Base-by-base conservation (phyloP, 1,140 invertebrate genomes). In the Forficula auricularia region DNA sequence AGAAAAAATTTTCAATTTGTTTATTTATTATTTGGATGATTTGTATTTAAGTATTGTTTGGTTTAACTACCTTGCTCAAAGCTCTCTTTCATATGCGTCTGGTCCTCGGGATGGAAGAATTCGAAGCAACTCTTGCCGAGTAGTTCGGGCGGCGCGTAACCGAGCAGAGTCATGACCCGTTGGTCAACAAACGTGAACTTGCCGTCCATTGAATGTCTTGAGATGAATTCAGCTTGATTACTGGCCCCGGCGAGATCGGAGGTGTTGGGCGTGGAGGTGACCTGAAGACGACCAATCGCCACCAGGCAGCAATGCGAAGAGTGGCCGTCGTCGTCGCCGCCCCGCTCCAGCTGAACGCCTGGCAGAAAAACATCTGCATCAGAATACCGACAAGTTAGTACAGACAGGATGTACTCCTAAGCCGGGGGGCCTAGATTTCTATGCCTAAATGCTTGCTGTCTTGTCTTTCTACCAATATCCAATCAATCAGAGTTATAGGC, bases 121-220 rank as follows among this genome's bases (percentile, higher is more conserved):
- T 97, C 92, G 58, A 92, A 96, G 60, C 87, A 92, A 18, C 82
- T 78, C 61, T 96, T 95, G 19, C 88, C 90, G 19, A 98, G 67
- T 46, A 98, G 68, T 59, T 98, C 94, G 15, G 86, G 82, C 6
- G 92, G 89, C 32, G 83, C 78, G 61, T 96, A 94, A 10, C 89
- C 91, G 20, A 97, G 67, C 45, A 98, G 72, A 43, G 76, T 73
- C 45, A 87, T 77, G 13, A 95, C 90, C 52, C 90, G 78, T 62
- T 96, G 92, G 63, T 97, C 94, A 15, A 96, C 88, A 67, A 96
- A 98, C n/a, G 91, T 88, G 60, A 97, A 95, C 61, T 94, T 95
- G 18, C 92, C 91, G 56, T 97, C 91, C 40, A 85, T 74, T 16
- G 82, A 82, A 63, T 97, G 91, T 37, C 92, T 76, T 19, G 89